Evolutionary conservation across 2,888 invertebrate species (phyloP), one percentile per base, ranked within the genome.

Genomic region (Eupelmus urozonus): DNA sequence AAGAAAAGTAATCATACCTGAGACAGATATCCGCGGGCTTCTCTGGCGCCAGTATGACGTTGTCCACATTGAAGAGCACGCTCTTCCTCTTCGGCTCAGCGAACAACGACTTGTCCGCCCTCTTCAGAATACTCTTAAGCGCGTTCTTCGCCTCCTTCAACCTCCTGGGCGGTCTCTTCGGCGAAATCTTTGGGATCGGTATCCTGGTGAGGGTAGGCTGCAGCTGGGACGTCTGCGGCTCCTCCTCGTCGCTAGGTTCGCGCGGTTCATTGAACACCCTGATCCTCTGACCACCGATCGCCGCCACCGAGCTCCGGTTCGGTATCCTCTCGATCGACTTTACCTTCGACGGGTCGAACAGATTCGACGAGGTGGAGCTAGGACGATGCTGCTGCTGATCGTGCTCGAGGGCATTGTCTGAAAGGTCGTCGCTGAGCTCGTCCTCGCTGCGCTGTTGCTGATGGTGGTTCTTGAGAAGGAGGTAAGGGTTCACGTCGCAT

Each of bases 401-500:
- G 20, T 84, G 83, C 59, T 88, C 87, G 42, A 88, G 83, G 2
- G 87, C 88, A 67, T 90, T 90, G 81, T 90, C 89, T 62, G 89
- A 90, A 45, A 89, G 88, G 81, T 85, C 88, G 85, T 84, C 91
- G 88, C 85, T 91, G 76, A 83, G 89, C 81, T 86, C 91, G 82
- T 87, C 91, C 88, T 86, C 91, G 34, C 42, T 72, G 18, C 70
- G 49, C 27, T 70, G 65, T 29, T 69, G 79, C 11, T 82, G 79
- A 49, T n/a, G n/a, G n/a, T n/a, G n/a, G 1, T 88, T 91, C 86
- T 95, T 93, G 84, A 96, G 93, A 86, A 96, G 91, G 82, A 95
- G 95, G 87, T 96, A 96, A 2, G 96, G 96, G 89, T 96, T 96
- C 53, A 96, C 95, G 88, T 95, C 93, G 90, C 96, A 96, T 84